Base-by-base conservation (phyloP, 2,888 invertebrate species). In the Pandemis heparana region DNA sequence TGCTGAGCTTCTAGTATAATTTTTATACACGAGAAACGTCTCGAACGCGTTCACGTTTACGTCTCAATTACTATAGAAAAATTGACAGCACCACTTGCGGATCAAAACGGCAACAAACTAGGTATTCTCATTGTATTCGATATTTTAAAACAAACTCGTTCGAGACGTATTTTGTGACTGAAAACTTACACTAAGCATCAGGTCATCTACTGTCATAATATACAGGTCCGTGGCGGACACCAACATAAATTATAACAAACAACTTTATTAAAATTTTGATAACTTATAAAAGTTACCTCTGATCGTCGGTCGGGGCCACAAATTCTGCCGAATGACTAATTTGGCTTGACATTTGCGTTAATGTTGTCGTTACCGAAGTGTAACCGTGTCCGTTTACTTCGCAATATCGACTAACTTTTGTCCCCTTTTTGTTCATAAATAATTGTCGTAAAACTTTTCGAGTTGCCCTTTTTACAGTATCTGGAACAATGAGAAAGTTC, bases 191-290 rank as follows among this genome's bases (percentile, higher is more conserved):
- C 23, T 32, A 32, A 32, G 23, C 23, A 2, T 32, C 2, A 32
- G 23, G 23, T 32, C 23, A 32, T 32, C 23, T 32, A 32, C 23
- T 32, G 2, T 32, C 23, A 2, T 23, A n/a, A n/a, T 32, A 32
- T 32, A 32, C 23, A 32, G 23, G 23, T 32, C 23, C 23, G 23
- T 32, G 23, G 23, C 23, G 23, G 23, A 1, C 82, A 82, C 83
- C 77, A 79, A 78, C 84, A 83, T 85, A 85, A 88, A 87, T 88
- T 88, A 83, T 67, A 79, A 75, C 76, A 69, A 77, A 71, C 70
- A 83, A 87, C 84, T 87, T 90, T 89, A 89, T 89, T 88, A 88
- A 89, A 87, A 84, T 85, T 85, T 82, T 76, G 71, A 77, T 79
- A 86, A 87, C 83, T 87, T 85, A 80, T 75, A 70, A 78, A 83